Percentiles rank a stretch among this genome's conserved stretches.
phyloP scores from a whole-genome alignment of 2,888 invertebrate species.

The Apamea anceps region DNA sequence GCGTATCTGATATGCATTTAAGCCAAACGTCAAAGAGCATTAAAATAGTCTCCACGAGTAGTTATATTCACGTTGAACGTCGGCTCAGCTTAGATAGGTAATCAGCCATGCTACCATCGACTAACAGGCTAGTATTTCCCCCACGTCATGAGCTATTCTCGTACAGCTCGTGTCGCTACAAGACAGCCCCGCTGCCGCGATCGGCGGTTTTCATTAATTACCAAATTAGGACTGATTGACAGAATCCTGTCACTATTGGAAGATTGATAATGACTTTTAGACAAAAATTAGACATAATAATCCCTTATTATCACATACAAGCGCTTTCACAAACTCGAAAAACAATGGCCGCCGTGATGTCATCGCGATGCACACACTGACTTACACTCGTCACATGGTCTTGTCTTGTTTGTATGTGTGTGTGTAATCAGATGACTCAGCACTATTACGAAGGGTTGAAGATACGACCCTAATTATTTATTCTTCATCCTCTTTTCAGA shows the following conservation, averaged over 20 bases:
- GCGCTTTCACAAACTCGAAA: neutral
- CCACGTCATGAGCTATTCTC: neutral
- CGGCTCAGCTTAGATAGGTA: too few relatives aligned
- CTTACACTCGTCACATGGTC: neutral
- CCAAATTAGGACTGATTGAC: conserved; percentile 21
- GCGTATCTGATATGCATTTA: too few relatives aligned
- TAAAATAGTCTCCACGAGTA: neutral
- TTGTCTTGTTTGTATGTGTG: neutral
- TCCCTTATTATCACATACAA: neutral
- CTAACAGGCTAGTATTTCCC: neutral
- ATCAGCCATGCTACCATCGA: neutral
- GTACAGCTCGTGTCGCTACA: neutral
- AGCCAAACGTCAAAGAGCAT: neutral
- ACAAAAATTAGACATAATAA: neutral
- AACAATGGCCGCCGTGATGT: neutral
- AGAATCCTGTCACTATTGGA: conserved; percentile 12
- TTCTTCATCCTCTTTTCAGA: neutral
- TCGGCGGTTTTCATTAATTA: conserved; percentile 2
- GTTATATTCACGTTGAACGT: neutral
- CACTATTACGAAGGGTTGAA: conserved; percentile 4
- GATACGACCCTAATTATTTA: conserved; percentile 31
- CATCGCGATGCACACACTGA: neutral
- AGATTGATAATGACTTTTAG: conserved; percentile 6
- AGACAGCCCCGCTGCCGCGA: neutral
- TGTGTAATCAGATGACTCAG: conserved; percentile 42